Evolutionary conservation across 2,888 invertebrate species (phyloP).

Genomic region (Caenorhabditis parvicauda): DNA sequence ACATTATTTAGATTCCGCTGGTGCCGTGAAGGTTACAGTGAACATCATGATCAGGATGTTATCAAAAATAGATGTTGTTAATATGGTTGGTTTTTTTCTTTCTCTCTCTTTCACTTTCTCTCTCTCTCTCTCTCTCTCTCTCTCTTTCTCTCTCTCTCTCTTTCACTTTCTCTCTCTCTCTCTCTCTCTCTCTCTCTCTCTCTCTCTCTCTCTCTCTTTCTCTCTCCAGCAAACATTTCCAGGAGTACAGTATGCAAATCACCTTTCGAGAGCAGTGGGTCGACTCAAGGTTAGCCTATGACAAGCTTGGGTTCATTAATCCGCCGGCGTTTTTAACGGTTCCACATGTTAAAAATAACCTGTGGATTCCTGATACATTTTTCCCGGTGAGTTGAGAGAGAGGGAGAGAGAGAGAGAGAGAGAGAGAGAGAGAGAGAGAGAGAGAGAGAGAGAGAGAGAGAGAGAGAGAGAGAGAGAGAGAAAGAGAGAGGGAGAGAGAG

Average conservation of each 20-base stretch:
- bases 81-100: slow-evolving; percentile 97
- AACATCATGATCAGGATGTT: slow-evolving; percentile 97
- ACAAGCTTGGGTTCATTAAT: slow-evolving; percentile 39
- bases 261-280: slow-evolving; percentile 96
- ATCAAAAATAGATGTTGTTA: slow-evolving; percentile 96
- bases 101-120: no score
- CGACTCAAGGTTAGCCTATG: slow-evolving; percentile 74
- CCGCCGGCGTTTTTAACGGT: slow-evolving; percentile 57
- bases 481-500: no score
- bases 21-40: slow-evolving; percentile 92
- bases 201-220: no score
- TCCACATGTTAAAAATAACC: slow-evolving; percentile 71
- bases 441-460: no score
- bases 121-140: no score
- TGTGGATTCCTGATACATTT: slow-evolving; percentile 82
- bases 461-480: no score
- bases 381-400: slow-evolving; percentile 57
- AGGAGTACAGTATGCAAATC: slow-evolving; percentile 92
- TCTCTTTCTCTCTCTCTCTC: no score
- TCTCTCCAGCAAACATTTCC: no score
- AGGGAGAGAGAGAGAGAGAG: no score
- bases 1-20: slow-evolving; percentile 65
- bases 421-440: no score
- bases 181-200: no score
- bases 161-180: no score